A percentile compares a stretch with the other conserved stretches of the same genome.
phyloP scores from a whole-genome alignment of 2,797 vertebrate species.

The Neopelma chrysocephalum region DNA sequence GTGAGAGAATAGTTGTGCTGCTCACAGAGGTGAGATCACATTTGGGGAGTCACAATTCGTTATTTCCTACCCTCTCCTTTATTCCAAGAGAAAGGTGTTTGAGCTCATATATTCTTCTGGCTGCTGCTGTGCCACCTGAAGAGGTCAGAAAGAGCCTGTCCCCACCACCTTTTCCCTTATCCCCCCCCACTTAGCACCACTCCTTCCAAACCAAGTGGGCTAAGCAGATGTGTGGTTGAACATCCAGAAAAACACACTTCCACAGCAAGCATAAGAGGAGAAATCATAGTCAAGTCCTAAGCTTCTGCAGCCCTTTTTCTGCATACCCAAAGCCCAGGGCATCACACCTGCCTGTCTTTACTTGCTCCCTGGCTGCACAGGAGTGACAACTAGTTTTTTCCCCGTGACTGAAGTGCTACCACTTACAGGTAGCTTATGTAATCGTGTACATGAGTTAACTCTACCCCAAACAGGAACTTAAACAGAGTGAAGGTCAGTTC shows the following conservation, averaged over 20 bases:
- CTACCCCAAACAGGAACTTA: neutral
- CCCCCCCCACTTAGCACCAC: neutral
- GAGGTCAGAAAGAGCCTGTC: neutral
- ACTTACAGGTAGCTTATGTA: slow-evolving; percentile 7
- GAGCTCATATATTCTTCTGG: neutral
- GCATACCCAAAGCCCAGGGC: neutral
- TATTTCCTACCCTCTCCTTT: neutral
- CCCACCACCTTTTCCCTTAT: neutral
- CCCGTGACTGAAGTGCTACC: neutral
- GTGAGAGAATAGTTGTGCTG: neutral
- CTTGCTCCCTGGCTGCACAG: rapidly evolving
- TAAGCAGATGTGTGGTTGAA: rapidly evolving
- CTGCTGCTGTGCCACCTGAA: neutral
- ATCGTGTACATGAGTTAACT: neutral
- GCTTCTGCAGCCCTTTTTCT: neutral
- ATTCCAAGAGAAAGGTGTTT: neutral
- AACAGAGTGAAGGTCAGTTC: slow-evolving; percentile 19
- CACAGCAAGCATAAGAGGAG: neutral
- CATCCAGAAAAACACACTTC: neutral
- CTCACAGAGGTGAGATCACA: neutral
- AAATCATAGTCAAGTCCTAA: neutral
- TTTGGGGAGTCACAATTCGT: neutral
- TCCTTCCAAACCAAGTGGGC: neutral
- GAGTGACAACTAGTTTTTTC: neutral
- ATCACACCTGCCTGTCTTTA: neutral